Evolutionary conservation across 1,140 invertebrate genomes (phyloP), one percentile per base, ranked within the genome.

Genomic region (Conus betulinus): DNA sequence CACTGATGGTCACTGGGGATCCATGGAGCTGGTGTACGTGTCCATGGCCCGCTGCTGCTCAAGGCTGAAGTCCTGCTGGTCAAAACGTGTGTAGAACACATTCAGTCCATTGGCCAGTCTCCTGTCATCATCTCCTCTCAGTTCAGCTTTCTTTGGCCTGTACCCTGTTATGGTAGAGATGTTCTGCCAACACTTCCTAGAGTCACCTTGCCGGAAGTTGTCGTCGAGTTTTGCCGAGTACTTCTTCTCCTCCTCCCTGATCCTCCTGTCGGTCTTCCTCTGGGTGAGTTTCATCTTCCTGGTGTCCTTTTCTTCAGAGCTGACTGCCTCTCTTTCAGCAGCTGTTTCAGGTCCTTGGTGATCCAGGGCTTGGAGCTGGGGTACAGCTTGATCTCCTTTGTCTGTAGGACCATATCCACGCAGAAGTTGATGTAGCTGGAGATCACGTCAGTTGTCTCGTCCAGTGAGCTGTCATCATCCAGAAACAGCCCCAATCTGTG

Each of bases 351-450:
- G 51, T 82, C 53, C 20, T 8, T 23, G 25, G 87, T 84, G n/a
- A 79, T 15, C 76, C 81, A 71, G n/a, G 60, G 81, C 53, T 88
- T 88, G 20, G 15, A 17, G 63, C 84, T 88, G 17, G 87, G 81
- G 81, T 3, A 81, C 10, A 60, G 5, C 25, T 87, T 87, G 4
- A 79, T 53, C n/a, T 51, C 10, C 76, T 82, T 82, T 20, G 13
- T 23, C 3, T 10, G 17, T 4, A 87, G 5, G 39, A 76, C 67
- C 8, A 23, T n/a, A 5, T 87, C 85, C 20, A 53, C 67, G 51
- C 85, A 78, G 71, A 87, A 87, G 13, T 78, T 78, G 53, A 88
- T 27, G 57, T 88, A 88, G 57, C 51, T 3, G 15, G n/a, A 79
- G 51, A 88, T 55, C 1, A 82, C 78, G 27, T 88, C 87, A 51